phyloP scores from a whole-genome alignment of 2,113 vertebrate species.

The Malaclemys terrapin region DNA sequence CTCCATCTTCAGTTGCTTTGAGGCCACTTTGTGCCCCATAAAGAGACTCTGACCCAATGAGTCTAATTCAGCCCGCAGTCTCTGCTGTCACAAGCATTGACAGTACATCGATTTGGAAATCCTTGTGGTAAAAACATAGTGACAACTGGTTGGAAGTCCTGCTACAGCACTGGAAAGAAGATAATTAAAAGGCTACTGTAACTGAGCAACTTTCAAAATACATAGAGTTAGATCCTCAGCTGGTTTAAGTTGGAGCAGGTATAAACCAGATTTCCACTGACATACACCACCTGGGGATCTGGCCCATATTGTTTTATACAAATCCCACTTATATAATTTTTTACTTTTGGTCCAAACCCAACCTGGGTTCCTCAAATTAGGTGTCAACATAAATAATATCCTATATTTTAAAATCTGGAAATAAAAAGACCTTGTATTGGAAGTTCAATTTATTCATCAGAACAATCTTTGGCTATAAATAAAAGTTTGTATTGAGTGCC shows the following conservation, averaged over 20 bases:
- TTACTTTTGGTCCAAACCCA: neutral
- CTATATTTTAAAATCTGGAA: neutral
- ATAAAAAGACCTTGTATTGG: neutral
- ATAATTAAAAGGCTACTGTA: neutral
- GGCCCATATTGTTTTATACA: neutral
- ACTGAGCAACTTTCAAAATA: neutral
- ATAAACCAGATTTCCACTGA: no score
- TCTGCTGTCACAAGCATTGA: no score
- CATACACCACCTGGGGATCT: no score
- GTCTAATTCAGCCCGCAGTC: neutral
- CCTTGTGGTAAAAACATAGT: neutral
- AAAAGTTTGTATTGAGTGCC: neutral
- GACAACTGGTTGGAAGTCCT: neutral
- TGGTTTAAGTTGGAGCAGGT: neutral
- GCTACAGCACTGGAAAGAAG: neutral
- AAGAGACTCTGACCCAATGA: neutral
- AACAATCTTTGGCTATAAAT: neutral
- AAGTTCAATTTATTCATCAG: neutral
- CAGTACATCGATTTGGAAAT: neutral
- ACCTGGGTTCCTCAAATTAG: neutral
- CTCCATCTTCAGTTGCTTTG: neutral
- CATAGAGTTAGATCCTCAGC: neutral
- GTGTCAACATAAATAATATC: neutral
- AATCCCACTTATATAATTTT: neutral
- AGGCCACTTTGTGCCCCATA: rapidly evolving